Evolutionary conservation across 2,113 vertebrate genomes (phyloP).

Genomic region (Enhydra lutris): DNA sequence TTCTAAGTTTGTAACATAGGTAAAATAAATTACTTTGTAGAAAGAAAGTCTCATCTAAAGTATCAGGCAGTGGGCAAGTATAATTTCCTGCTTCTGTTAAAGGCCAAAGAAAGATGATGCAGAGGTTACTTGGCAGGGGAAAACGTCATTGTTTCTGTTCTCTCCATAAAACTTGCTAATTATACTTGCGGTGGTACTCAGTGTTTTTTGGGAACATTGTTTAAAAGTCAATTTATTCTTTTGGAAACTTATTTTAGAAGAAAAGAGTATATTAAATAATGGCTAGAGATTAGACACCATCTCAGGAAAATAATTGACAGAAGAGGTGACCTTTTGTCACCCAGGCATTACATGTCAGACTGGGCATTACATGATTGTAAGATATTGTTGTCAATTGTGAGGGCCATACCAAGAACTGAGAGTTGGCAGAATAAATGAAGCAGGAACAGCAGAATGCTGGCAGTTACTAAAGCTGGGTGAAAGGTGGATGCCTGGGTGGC

Average conservation of each 20-base stretch:
- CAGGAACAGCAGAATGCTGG: background rate
- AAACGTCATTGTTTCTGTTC: background rate
- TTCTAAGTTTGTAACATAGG: background rate
- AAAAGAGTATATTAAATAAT: background rate
- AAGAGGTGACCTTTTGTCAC: background rate
- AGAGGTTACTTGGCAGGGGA: background rate
- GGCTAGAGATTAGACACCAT: background rate
- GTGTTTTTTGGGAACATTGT: background rate
- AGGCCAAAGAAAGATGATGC: background rate
- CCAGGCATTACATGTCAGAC: background rate
- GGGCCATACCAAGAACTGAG: background rate
- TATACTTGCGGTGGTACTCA: background rate
- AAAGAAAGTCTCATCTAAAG: background rate
- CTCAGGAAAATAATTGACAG: background rate
- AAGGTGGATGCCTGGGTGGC: background rate
- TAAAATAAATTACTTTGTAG: constrained; percentile 41
- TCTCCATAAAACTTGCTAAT: constrained; percentile 7
- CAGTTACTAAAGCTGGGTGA: background rate
- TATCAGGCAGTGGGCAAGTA: background rate
- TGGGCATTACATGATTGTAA: background rate
- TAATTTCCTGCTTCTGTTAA: constrained; percentile 35
- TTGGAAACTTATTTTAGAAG: background rate
- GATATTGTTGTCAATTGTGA: background rate
- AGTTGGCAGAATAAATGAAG: constrained; percentile 24
- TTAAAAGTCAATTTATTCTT: constrained; percentile 11